Base-by-base conservation (phyloP, 1,140 invertebrate genomes). In the Halotydeus destructor region DNA sequence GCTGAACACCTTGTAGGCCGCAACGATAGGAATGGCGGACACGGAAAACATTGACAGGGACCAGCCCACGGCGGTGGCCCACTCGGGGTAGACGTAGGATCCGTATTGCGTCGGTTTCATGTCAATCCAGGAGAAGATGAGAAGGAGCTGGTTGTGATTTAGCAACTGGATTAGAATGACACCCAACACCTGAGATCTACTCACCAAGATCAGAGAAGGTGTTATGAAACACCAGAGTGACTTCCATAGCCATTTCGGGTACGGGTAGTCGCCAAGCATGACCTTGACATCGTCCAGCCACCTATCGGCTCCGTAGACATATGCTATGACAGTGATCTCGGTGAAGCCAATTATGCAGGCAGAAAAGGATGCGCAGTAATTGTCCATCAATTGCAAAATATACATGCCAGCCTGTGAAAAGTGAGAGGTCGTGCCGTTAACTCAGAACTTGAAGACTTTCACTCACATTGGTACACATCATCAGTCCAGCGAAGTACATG, bases 281-380 rank as follows among this genome's bases (percentile, higher is more conserved):
- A 68, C 62, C 33, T 54, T 51, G 5, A 81, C 75, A 48, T 82
- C 76, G 25, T 75, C 67, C 30, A 78, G 64, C 54, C 83, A 83
- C 28, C 76, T 68, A 53, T 80, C 72, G 1, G 76, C 72, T 0
- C 79, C 79, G 55, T 83, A 83, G 2, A 83, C 68, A 76, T 77
- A 83, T 8, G 72, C 72, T 24, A 84, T 72, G 0, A 78, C 64
- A 33, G 80, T 69, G 41, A 77, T 73, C 58, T 84, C 78, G 24
- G 67, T 64, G 33, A 81, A 44, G 21, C 57, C 61, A 25, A 60
- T 52, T 50, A 65, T 31, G 6, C 66, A 49, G 8, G 66, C 51
- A n/a, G 64, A 57, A 31, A 62, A 62, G 50, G 60, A 63, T 23
- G 61, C 63, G 32, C 61, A 62, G 50, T 64, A 67, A 47, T 61